phyloP scores from a whole-genome alignment of 2,888 invertebrate genomes.

The Eupithecia inturbata region DNA sequence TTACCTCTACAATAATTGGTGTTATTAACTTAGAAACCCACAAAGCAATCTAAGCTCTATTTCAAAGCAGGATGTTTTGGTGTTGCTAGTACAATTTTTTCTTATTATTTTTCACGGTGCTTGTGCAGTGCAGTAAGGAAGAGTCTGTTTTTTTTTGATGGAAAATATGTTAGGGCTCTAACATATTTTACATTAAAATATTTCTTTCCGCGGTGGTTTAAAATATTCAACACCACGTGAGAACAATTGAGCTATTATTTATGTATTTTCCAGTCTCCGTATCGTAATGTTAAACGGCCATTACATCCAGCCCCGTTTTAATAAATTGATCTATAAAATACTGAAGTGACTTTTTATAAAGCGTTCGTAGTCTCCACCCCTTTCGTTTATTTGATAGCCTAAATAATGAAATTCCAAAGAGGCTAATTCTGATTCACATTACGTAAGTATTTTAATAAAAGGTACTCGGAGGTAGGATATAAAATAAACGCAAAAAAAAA shows the following conservation, averaged over 20 bases:
- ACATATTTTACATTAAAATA: slow-evolving; percentile 48
- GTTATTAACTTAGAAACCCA: slow-evolving; percentile 51
- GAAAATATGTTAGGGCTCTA: too few relatives aligned
- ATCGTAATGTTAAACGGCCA: slow-evolving; percentile 36
- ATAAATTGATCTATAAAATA: slow-evolving; percentile 36
- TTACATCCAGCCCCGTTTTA: slow-evolving; percentile 34
- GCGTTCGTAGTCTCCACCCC: slow-evolving; percentile 9
- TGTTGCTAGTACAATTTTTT: slow-evolving; percentile 33
- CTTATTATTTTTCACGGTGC: slow-evolving; percentile 48
- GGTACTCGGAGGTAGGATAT: slow-evolving; percentile 1
- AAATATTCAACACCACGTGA: slow-evolving; percentile 39
- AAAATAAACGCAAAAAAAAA: neutral
- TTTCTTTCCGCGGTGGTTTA: slow-evolving; percentile 42
- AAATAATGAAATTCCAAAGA: neutral
- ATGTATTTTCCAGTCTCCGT: slow-evolving; percentile 30
- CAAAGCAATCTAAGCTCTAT: slow-evolving; percentile 48
- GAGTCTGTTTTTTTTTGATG: too few relatives aligned
- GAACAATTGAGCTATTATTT: slow-evolving; percentile 40
- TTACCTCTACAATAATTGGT: slow-evolving; percentile 61
- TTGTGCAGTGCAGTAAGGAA: too few relatives aligned
- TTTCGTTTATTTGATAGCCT: slow-evolving; percentile 11
- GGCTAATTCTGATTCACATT: slow-evolving; percentile 5
- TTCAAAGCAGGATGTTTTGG: slow-evolving; percentile 29
- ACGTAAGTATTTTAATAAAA: slow-evolving; percentile 11
- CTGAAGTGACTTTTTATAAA: slow-evolving; percentile 31